phyloP scores from a whole-genome alignment of 2,888 invertebrate species.

The Monopis laevigella region DNA sequence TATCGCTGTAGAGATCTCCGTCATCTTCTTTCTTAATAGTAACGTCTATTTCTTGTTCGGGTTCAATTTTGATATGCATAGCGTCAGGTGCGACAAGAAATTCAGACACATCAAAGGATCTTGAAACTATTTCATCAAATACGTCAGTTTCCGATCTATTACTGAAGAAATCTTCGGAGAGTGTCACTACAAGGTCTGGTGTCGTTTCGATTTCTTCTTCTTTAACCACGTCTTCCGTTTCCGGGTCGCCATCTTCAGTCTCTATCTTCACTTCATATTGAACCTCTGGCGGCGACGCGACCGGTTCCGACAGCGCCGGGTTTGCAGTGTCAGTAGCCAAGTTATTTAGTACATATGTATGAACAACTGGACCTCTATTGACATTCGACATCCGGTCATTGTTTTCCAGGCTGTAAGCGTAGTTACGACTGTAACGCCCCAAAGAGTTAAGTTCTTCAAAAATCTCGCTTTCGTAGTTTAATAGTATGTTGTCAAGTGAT shows the following conservation, averaged over 20 bases:
- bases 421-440: slow-evolving; percentile 53
- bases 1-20: slow-evolving; percentile 45
- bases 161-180: slow-evolving; percentile 37
- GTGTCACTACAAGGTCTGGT: slow-evolving; percentile 28
- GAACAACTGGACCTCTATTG: slow-evolving; percentile 42
- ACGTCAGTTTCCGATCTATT: slow-evolving; percentile 47
- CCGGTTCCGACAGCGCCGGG: slow-evolving; percentile 35
- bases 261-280: slow-evolving; percentile 20
- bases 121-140: slow-evolving; percentile 46
- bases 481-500: slow-evolving; percentile 73
- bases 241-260: slow-evolving; percentile 38
- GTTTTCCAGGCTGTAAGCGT: slow-evolving; percentile 30
- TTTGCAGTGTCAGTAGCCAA: slow-evolving; percentile 55
- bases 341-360: slow-evolving; percentile 61
- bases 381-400: slow-evolving; percentile 50
- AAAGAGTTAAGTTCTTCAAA: slow-evolving; percentile 79
- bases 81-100: slow-evolving; percentile 41
- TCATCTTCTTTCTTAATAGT: slow-evolving; percentile 43
- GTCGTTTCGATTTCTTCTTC: slow-evolving; percentile 22
- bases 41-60: slow-evolving; percentile 28
- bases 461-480: slow-evolving; percentile 76
- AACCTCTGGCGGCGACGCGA: slow-evolving; percentile 29
- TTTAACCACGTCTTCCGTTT: slow-evolving; percentile 56
- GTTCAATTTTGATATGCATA: slow-evolving; percentile 52
- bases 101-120: slow-evolving; percentile 58